Percentiles rank a stretch among this genome's conserved stretches.
Evolutionary conservation across 1,140 invertebrate species (phyloP).

Genomic region (Drosophila lacertosa): DNA sequence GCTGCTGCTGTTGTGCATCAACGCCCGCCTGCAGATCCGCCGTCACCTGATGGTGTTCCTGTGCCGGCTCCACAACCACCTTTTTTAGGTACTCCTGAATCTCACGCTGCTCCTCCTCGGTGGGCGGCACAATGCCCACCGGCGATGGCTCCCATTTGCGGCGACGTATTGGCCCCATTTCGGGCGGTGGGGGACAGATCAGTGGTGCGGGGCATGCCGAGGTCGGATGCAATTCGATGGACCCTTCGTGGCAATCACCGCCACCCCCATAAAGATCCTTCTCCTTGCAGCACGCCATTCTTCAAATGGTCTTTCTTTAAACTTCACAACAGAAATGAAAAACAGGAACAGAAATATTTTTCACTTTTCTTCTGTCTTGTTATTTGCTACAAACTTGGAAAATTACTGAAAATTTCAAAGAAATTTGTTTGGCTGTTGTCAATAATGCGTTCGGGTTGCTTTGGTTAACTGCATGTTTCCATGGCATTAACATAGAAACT

Average conservation of each 20-base stretch:
- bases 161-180: conserved; percentile 33
- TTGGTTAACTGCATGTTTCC: too few species aligned
- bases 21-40: conserved; percentile 44
- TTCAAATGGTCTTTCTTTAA: not conserved
- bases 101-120: conserved; percentile 36
- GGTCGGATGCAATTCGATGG: conserved; percentile 50
- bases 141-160: conserved; percentile 28
- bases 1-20: conserved; percentile 57
- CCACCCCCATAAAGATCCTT: conserved; percentile 20
- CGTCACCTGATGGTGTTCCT: conserved; percentile 43
- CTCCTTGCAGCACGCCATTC: conserved; percentile 57
- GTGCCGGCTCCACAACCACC: conserved; percentile 20
- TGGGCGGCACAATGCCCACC: conserved; percentile 41
- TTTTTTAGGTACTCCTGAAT: conserved; percentile 42
- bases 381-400: conserved; percentile 17
- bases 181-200: conserved; percentile 47
- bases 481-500: too few species aligned
- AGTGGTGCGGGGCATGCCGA: conserved; percentile 59
- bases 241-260: conserved; percentile 28
- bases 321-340: conserved; percentile 3
- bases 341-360: conserved; percentile 2
- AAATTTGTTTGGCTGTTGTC: conserved; percentile 54
- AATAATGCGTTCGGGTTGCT: conserved; percentile 50
- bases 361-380: not conserved
- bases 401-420: conserved; percentile 30